Evolutionary conservation across 1,140 invertebrate species (phyloP), one percentile per base, ranked within the genome.

Genomic region (Piezodorus guildinii): DNA sequence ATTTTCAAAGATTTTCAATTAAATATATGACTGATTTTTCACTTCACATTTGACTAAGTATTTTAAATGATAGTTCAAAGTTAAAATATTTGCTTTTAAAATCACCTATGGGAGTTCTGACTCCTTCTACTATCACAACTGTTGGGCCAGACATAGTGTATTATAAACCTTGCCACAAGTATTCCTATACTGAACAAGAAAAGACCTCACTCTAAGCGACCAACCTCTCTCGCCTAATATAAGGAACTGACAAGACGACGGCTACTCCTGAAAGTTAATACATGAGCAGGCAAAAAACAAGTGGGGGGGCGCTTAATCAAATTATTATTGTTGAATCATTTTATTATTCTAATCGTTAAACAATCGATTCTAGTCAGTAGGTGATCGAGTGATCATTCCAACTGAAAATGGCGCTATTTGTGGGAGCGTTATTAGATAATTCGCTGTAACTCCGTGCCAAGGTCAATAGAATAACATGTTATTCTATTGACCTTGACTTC

Each of bases 61-160:
- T 12, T 39, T 39, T 39, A 10, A 30, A 71, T 63, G 61, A 70
- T 62, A 65, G 66, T 16, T 43, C 17, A 63, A 39, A 34, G 30
- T 62, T 58, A 19, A 72, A 69, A 44, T 71, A 62, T 62, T 69
- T 56, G 68, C 68, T 69, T 64, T 69, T 4, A 66, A 58, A 60
- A 63, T 72, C 77, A 85, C 85, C 85, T 68, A 86, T 82, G 12
- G 84, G 81, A 25, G 84, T 86, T 66, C 85, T 75, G 17, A 78
- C 81, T 25, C 81, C 84, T 21, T 83, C 81, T 9, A 85, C 76
- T 68, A 87, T 85, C 4, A 82, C 79, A 62, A 85, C 78, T 16
- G 46, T 19, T 17, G 46, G n/a, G 10, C 10, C 78, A 73, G 34
- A 15, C 54, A 49, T 49, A 9, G 46, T 49, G 12, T 19, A n/a